Base-by-base conservation (phyloP, 1,140 invertebrate genomes). In the Euwallacea similis region DNA sequence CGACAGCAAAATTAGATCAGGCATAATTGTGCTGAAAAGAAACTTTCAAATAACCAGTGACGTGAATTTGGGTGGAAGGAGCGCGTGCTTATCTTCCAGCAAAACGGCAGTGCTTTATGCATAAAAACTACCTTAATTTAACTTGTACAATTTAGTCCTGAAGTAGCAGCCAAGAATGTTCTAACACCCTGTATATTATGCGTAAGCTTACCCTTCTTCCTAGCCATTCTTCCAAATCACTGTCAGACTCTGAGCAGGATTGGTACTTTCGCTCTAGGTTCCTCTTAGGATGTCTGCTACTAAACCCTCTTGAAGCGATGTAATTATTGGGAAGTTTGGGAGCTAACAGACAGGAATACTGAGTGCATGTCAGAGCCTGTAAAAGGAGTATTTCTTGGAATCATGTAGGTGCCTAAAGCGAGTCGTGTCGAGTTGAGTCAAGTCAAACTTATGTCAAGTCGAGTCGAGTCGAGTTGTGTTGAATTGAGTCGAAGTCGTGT, bases 181-280 rank as follows among this genome's bases (percentile, higher is more conserved):
- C 33, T 63, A 15, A 62, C 15, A 2, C 33, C 50, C 55, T 13
- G 9, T 10, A 42, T 55, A 2, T 62, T 13, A 7, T 33, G 33
- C 7, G 41, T 50, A 63, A 9, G 10, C 10, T 55, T 53, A 80
- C 79, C 68, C 76, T 73, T 59, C 77, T 76, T 60, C 78, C 79
- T 21, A 77, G 58, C 50, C 72, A 71, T 73, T 76, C 76, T 70
- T 78, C 76, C 43, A 79, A 71, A 70, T 81, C 79, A 58, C 78
- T 76, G 64, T 81, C 79, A 21, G 76, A 77, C 55, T 78, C 76
- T 2, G 79, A 80, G 61, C 76, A 76, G 8, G 76, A 74, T 13
- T 71, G 66, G 68, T 70, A 76, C 53, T 73, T 72, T 42, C 74
- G 56, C 46, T 69, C 73, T 6, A 64, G 71, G 46, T 73, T 71